phyloP scores from a whole-genome alignment of 1,140 invertebrate genomes.

The Periplaneta americana region DNA sequence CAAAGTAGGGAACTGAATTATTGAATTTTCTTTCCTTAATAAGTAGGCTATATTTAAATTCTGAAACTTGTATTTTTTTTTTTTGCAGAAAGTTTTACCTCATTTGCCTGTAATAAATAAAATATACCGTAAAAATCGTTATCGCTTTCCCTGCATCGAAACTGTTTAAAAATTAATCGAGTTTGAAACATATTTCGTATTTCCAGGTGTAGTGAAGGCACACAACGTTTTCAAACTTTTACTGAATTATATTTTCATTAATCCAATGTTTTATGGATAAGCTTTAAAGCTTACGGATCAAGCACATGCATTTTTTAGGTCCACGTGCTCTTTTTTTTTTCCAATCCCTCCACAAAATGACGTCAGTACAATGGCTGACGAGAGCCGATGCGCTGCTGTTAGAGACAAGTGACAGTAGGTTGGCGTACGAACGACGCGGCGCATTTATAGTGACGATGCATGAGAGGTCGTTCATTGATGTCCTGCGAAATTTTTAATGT shows the following conservation, averaged over 20 bases:
- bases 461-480: background rate
- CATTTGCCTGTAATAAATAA: no score
- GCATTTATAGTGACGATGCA: background rate
- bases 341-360: background rate
- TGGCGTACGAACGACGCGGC: no score
- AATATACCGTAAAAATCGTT: no score
- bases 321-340: background rate
- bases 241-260: background rate
- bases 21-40: no score
- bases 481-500: background rate
- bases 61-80: no score
- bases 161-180: no score
- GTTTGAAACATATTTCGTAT: no score
- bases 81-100: no score
- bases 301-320: background rate
- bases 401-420: background rate
- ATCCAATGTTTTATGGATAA: background rate
- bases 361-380: background rate
- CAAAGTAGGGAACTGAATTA: no score
- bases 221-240: background rate
- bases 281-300: background rate
- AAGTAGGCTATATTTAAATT: no score
- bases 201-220: no score
- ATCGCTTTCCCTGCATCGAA: no score
- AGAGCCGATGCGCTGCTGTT: background rate